Conservation (phyloP, 2,113 vertebrate species). For the Ramphastos sulfuratus region DNA sequence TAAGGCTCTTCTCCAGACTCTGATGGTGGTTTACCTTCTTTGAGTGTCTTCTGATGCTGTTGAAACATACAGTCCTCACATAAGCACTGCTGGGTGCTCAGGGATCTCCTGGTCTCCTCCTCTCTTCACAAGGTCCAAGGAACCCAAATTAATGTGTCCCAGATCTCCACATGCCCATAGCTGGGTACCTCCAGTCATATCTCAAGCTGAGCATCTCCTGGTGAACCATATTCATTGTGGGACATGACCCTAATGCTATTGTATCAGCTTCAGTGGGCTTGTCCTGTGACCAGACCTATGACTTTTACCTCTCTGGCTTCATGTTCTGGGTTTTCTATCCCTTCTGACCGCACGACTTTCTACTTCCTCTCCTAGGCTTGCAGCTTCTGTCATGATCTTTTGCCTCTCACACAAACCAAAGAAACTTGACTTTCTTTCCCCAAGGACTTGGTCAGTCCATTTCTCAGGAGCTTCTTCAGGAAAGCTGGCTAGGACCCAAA, state of each 20-base stretch:
- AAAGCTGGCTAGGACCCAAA: background rate
- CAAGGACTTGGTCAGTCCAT: background rate
- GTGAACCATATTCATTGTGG: rapidly evolving
- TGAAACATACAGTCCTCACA: background rate
- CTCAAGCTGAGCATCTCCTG: background rate
- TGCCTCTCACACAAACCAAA: background rate
- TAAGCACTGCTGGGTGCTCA: background rate
- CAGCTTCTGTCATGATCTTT: background rate
- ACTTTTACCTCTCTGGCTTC: background rate
- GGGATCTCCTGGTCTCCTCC: background rate
- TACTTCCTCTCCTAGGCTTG: conserved; percentile 4
- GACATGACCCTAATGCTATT: background rate
- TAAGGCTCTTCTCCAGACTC: background rate
- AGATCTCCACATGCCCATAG: background rate
- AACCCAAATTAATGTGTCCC: background rate
- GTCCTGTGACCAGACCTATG: rapidly evolving
- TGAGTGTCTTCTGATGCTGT: background rate
- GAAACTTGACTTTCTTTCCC: background rate
- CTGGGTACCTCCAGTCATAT: background rate
- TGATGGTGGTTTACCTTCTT: background rate
- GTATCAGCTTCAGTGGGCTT: background rate
- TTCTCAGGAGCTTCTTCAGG: background rate
- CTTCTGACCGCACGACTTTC: background rate
- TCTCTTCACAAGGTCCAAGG: background rate
- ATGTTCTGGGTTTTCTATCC: background rate